Evolutionary conservation across 2,113 vertebrate species (phyloP), one percentile per base, ranked within the genome.

Genomic region (Clupea harengus): DNA sequence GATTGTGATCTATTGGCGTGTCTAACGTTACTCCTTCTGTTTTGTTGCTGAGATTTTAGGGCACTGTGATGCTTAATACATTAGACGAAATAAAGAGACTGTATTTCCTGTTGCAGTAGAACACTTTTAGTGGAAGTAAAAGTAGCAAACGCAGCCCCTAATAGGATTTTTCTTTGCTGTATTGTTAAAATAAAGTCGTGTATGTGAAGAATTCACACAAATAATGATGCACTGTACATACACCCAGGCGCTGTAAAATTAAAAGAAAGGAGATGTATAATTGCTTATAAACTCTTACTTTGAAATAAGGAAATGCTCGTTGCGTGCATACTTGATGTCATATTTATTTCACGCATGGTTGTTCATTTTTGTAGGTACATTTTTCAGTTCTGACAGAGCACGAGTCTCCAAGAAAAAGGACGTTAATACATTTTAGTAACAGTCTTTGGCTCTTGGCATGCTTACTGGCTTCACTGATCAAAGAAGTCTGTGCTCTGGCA

Each of bases 1-100:
- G 67, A 75, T 75, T 15, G 67, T 75, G 67, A 75, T 75, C 67
- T 75, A 75, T 75, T 75, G 67, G 67, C 67, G 67, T 75, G 67
- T 39, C 67, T 75, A 39, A 39, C 39, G 39, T 39, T 39, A 75
- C 67, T 75, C 67, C 67, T 75, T 11, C 67, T 75, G 67, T 75
- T 75, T 75, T 75, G 67, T 75, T 75, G 10, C 67, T 75, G 67
- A 75, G 67, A 75, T 75, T 75, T 75, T 39, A 75, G 67, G 67
- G 67, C 67, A 75, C 28, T 75, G 67, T 32, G 67, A 75, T 5
- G 28, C 67, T 75, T 3, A 11, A 32, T 9, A 75, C 67, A 17
- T 17, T 75, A 75, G 2, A 15, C 13, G n/a, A 20, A 22, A 25
- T 67, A 11, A 75, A 28, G 13, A 75, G 67, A 75, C 67, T 15